phyloP scores from a whole-genome alignment of 2,888 invertebrate species.

The Cacoxenus indagator region DNA sequence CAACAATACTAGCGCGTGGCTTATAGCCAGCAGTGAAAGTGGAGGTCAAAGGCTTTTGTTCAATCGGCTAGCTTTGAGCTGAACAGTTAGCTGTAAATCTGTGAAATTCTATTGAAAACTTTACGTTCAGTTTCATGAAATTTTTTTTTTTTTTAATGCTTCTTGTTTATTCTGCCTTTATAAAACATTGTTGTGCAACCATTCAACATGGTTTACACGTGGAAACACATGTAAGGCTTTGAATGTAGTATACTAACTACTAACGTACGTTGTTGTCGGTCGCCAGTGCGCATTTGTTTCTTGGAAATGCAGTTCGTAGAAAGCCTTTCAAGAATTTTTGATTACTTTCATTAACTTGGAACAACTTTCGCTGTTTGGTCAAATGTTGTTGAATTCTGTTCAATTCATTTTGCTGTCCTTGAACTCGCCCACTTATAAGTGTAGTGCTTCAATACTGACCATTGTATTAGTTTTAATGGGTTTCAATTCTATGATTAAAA shows the following conservation, averaged over 20 bases:
- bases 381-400: not conserved
- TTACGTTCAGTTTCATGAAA: not conserved
- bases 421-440: not conserved
- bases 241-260: not conserved
- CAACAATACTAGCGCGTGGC: not conserved
- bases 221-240: conserved; percentile 8
- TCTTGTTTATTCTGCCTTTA: not conserved
- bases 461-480: not conserved
- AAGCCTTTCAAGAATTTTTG: conserved; percentile 57
- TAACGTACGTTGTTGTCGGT: conserved; percentile 11
- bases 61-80: too few relatives aligned
- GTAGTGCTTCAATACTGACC: not conserved
- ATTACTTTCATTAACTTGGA: conserved; percentile 60
- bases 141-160: not conserved
- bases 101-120: conserved; percentile 30
- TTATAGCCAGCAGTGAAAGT: too few relatives aligned
- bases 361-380: conserved; percentile 25
- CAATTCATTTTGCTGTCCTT: not conserved
- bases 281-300: conserved; percentile 31
- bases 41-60: too few relatives aligned
- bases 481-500: too few relatives aligned
- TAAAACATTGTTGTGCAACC: not conserved
- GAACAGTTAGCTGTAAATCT: not conserved
- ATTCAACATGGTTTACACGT: conserved; percentile 14
- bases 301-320: conserved; percentile 51